Conservation (phyloP, 2,113 vertebrate species). For the Tyto alba region DNA sequence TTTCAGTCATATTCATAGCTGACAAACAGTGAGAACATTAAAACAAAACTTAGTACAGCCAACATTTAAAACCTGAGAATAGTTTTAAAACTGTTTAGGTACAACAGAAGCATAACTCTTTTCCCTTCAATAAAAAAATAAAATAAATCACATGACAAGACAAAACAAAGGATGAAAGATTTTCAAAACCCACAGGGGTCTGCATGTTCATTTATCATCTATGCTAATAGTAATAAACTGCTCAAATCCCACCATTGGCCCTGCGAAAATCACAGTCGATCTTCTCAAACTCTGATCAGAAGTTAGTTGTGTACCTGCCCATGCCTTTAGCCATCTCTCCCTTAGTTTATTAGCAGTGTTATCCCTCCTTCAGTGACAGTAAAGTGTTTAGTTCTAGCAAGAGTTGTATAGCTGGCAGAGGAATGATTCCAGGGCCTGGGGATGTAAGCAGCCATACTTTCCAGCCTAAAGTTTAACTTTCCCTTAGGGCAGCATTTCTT, state of each 20-base stretch:
- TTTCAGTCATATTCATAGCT: not conserved
- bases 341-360: not conserved
- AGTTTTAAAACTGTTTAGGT: not conserved
- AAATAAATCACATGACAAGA: not conserved
- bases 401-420: not conserved
- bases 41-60: not conserved
- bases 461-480: conserved; percentile 13
- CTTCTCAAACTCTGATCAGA: not conserved
- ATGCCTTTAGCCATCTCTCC: not conserved
- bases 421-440: not conserved
- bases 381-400: not conserved
- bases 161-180: conserved; percentile 32
- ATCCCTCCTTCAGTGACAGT: not conserved
- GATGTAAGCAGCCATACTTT: not conserved
- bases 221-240: not conserved
- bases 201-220: not conserved
- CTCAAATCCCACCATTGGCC: not conserved
- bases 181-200: not conserved
- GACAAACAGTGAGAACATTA: not conserved
- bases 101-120: not conserved
- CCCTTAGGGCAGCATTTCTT: conserved; percentile 61
- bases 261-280: not conserved
- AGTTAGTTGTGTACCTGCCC: not conserved
- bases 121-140: not conserved
- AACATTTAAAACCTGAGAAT: not conserved